These are phyloP conservation scores for Laupala kohalensis DNA, from an alignment of 1,140 invertebrate genomes.

Conservation along the genomic window DNA sequence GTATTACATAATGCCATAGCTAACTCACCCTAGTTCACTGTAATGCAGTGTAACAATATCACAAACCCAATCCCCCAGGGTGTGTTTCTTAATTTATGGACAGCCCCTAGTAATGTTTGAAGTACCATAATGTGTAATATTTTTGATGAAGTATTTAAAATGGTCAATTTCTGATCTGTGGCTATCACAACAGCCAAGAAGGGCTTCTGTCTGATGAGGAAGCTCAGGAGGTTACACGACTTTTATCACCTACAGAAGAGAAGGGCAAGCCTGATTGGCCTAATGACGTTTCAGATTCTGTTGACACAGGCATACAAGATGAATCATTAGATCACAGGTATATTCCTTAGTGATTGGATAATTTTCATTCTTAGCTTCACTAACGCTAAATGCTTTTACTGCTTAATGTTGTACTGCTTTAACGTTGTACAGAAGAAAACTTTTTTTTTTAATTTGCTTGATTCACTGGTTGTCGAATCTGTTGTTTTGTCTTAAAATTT, in stretches of 20 bases:
- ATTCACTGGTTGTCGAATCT: neutral
- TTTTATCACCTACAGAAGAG: slow-evolving; percentile 44
- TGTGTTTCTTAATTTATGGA: no score
- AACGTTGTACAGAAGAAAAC: neutral
- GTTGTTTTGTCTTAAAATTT: neutral
- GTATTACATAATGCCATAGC: no score
- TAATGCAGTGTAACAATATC: no score
- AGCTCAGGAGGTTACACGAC: slow-evolving; percentile 66
- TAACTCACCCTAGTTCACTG: no score
- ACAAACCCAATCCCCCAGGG: no score
- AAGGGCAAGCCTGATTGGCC: slow-evolving; percentile 36
- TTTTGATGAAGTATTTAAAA: no score
- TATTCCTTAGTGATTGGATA: neutral
- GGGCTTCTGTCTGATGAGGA: slow-evolving; percentile 70
- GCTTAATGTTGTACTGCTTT: no score
- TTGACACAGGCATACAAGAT: slow-evolving; percentile 32
- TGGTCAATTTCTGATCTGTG: no score
- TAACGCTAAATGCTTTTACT: neutral
- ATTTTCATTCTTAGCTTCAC: no score
- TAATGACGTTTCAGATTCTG: slow-evolving; percentile 38
- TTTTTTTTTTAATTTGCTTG: neutral
- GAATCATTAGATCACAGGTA: slow-evolving; percentile 34
- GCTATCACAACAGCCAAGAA: slow-evolving; percentile 56
- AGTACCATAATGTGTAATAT: no score
- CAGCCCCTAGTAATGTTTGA: no score